These are phyloP conservation scores for Epinotia nisella DNA, from an alignment of 2,888 invertebrate species.

Conservation along the genomic window DNA sequence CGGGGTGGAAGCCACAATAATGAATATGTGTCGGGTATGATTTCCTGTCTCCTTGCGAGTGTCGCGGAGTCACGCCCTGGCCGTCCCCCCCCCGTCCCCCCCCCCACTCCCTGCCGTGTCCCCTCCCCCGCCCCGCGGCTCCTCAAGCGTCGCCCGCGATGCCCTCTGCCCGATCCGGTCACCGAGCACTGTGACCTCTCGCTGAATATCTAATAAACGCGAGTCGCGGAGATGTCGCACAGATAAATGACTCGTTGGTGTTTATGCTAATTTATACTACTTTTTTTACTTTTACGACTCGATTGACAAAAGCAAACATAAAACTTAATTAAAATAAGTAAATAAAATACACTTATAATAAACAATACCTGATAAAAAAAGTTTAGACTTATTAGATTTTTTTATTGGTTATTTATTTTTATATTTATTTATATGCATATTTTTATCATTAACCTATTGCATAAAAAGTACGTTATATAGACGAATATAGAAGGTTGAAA, in stretches of 20 bases:
- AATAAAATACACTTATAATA: no score
- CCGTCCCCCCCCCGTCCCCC: constrained; percentile 44
- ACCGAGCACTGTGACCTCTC: constrained; percentile 79
- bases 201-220: constrained; percentile 62
- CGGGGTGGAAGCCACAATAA: constrained; percentile 35
- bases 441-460: no score
- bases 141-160: constrained; percentile 47
- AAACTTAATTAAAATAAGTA: no score
- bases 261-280: constrained; percentile 7
- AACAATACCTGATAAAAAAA: no score
- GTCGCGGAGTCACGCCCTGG: constrained; percentile 37
- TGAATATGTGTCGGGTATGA: constrained; percentile 40
- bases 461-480: background rate
- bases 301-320: no score
- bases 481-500: background rate
- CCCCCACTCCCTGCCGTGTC: constrained; percentile 39
- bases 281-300: no score
- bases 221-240: constrained; percentile 68
- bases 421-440: no score
- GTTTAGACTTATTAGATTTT: no score
- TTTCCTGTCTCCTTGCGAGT: constrained; percentile 41
- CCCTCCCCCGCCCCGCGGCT: constrained; percentile 37
- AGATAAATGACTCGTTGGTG: constrained; percentile 43
- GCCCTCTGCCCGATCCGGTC: constrained; percentile 74
- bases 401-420: no score